Evolutionary conservation across 2,113 vertebrate species (phyloP).

Genomic region (Psammodynastes pulverulentus): DNA sequence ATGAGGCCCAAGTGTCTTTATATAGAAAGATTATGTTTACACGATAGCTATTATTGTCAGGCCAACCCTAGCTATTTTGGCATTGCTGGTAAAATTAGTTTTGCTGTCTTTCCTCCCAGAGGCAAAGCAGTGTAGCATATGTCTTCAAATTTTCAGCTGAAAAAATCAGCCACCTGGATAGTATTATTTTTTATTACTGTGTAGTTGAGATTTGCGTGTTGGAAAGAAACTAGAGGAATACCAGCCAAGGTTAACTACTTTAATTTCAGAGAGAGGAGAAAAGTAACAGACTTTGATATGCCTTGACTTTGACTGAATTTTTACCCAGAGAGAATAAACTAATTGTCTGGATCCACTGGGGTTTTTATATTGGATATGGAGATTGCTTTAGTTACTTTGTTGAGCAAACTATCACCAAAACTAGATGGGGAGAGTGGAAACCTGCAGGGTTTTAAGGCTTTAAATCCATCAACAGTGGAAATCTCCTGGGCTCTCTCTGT

Average conservation of each 20-base stretch:
- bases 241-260: not conserved
- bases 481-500: not conserved
- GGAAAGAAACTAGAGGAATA: not conserved
- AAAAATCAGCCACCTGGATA: not conserved
- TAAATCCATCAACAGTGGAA: not conserved
- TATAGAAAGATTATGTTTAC: conserved; percentile 9
- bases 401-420: not conserved
- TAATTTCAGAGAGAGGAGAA: not conserved
- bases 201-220: not conserved
- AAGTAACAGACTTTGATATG: not conserved
- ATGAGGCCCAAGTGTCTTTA: conserved; percentile 4
- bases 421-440: not conserved
- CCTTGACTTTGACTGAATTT: not conserved
- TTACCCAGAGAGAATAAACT: not conserved
- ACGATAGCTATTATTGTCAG: conserved; percentile 21
- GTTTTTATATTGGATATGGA: not conserved
- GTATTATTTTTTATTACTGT: not conserved
- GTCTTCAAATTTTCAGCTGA: not conserved
- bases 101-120: conserved; percentile 2
- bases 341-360: not conserved
- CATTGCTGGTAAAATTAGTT: conserved; percentile 28
- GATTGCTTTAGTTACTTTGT: not conserved
- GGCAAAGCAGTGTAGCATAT: not conserved
- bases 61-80: conserved; percentile 24
- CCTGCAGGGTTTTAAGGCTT: not conserved